These are phyloP conservation scores for Schizopygopsis pylzovi DNA, from an alignment of 2,797 vertebrate genomes.

Conservation along the genomic window DNA sequence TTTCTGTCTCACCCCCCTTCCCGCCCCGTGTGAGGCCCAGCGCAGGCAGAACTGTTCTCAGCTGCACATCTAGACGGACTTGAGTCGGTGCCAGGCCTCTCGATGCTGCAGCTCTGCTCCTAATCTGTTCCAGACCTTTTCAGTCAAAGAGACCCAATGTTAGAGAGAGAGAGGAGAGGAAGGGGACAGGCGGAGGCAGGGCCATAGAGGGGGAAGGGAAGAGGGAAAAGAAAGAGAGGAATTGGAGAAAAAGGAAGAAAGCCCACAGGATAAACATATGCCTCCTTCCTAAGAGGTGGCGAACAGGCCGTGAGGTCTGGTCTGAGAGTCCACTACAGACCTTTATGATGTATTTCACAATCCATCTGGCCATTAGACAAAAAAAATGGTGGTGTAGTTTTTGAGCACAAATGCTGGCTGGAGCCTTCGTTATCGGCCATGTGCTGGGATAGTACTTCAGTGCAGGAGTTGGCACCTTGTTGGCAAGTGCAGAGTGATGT, in stretches of 20 bases:
- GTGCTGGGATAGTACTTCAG: slow-evolving; percentile 56
- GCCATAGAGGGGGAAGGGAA: slow-evolving; percentile 67
- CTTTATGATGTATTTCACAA: slow-evolving; percentile 57
- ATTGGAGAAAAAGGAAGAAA: slow-evolving; percentile 65
- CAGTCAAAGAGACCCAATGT: slow-evolving; percentile 87
- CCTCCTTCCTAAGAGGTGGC: slow-evolving; percentile 70
- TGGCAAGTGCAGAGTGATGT: slow-evolving; percentile 59
- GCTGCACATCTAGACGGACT: slow-evolving; percentile 88
- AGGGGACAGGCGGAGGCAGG: slow-evolving; percentile 64
- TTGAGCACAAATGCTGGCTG: slow-evolving; percentile 23
- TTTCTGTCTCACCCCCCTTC: slow-evolving; percentile 44
- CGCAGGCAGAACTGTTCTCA: slow-evolving; percentile 71
- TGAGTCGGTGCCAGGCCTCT: slow-evolving; percentile 90
- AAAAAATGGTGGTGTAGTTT: neutral
- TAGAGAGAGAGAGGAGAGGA: slow-evolving; percentile 25
- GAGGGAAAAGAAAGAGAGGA: slow-evolving; percentile 45
- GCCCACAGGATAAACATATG: slow-evolving; percentile 73
- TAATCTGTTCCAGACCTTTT: slow-evolving; percentile 99
- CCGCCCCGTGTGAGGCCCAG: slow-evolving; percentile 88
- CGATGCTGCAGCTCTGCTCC: slow-evolving; percentile 89
- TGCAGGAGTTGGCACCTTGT: slow-evolving; percentile 61
- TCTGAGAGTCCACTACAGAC: slow-evolving; percentile 34
- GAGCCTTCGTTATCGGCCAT: slow-evolving; percentile 53
- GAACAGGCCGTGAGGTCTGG: slow-evolving; percentile 60
- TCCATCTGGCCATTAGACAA: slow-evolving; percentile 7